phyloP scores from a whole-genome alignment of 2,797 vertebrate species.

The Squalus acanthias region DNA sequence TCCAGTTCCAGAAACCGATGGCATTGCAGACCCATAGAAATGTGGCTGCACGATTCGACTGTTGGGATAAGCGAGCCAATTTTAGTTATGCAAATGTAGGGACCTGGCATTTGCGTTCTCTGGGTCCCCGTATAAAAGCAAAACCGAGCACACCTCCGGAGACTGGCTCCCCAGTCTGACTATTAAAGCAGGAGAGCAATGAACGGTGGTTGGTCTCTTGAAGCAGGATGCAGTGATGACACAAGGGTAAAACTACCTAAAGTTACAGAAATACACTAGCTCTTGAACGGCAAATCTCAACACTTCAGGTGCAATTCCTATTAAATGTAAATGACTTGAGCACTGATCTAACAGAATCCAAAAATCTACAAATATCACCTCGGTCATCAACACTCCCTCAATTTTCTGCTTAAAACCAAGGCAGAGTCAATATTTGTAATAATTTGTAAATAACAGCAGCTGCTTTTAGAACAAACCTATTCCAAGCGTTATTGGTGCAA shows the following conservation, averaged over 20 bases:
- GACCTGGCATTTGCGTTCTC: neutral
- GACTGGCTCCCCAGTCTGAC: neutral
- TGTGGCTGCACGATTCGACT: neutral
- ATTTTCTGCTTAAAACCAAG: neutral
- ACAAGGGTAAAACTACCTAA: neutral
- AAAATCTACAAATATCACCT: neutral
- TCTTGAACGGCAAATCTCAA: neutral
- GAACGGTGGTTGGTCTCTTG: neutral
- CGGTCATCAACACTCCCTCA: neutral
- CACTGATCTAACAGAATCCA: neutral
- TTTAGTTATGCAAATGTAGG: slow-evolving; percentile 5
- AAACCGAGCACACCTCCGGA: neutral
- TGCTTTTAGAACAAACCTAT: neutral
- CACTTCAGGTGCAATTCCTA: slow-evolving; percentile 5
- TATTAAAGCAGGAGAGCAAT: neutral
- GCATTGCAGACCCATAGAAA: neutral
- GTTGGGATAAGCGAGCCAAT: neutral
- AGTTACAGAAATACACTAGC: neutral
- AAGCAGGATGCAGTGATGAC: neutral
- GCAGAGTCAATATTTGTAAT: slow-evolving; percentile 1
- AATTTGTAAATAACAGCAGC: neutral
- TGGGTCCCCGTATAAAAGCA: neutral
- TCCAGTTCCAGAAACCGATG: neutral
- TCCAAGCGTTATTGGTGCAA: neutral
- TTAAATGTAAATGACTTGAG: no score